Base-by-base conservation (phyloP, 1,140 invertebrate species). In the Drosophila lowei region DNA sequence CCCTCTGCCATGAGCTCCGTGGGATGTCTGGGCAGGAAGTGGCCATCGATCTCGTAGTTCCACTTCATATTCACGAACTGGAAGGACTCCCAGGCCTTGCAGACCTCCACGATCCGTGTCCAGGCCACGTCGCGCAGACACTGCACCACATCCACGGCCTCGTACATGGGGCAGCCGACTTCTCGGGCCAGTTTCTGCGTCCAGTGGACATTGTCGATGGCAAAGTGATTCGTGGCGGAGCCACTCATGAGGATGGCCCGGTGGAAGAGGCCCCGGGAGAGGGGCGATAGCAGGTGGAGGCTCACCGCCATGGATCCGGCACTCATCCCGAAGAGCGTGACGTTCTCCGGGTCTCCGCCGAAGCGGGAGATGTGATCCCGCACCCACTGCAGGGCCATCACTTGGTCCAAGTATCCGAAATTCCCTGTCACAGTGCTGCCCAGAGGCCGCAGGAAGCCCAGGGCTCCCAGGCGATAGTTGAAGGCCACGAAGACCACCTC, bases 171-270 rank as follows among this genome's bases (percentile, higher is more conserved):
- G 42, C 89, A 90, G 0, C 48, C 68, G 34, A 86, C 11, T 16
- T 86, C 72, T 2, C 71, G 53, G 8, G 89, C 80, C 23, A 90
- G 49, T 42, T 77, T 77, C 0, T 74, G 54, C 2, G 78, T 76
- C 89, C 89, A 90, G 44, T 64, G 76, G 7, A 60, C 15, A 62
- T 90, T 90, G 53, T 90, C 73, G 0, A 90, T 89, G 42, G 34
- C 49, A 53, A 53, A 89, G 43, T 93, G 91, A 78, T 93, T 93
- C 5, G 95, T 88, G 0, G 94, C 93, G 8, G 93, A 93, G 0
- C 95, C 95, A 71, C 95, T 95, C 92, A 95, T 93, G 7, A 93
- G 84, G 34, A 95, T 94, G 0, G 93, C 94, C 61, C 93, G 92
- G 62, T 93, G 94, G 70, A 95, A 95, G 13, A 95, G 77, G 53